A percentile compares a stretch with the other conserved stretches of the same genome.
Conservation (phyloP, 2,113 vertebrate species). For the Hippocampus mohnikei region DNA sequence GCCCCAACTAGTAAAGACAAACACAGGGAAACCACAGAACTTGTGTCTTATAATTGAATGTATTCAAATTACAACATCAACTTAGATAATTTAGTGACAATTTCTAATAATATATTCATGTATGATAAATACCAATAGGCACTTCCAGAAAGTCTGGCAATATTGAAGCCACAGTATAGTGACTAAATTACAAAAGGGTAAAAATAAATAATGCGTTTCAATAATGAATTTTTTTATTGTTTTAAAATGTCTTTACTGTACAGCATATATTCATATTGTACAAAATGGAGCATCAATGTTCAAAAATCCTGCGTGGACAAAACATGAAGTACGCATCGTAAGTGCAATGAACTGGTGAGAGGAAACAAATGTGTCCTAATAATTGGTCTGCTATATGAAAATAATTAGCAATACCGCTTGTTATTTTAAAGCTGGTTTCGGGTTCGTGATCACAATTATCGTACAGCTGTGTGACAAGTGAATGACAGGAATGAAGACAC, state of each 20-base stretch:
- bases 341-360: conserved; percentile 85
- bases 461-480: conserved; percentile 55
- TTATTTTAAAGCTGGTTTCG: conserved; percentile 68
- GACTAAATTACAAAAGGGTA: conserved; percentile 96
- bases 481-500: conserved; percentile 48
- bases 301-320: conserved; percentile 80
- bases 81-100: conserved; percentile 86
- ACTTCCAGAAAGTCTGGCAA: conserved; percentile 98
- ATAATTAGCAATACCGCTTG: conserved; percentile 73
- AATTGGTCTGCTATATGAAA: conserved; percentile 78
- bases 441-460: conserved; percentile 59
- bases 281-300: conserved; percentile 84
- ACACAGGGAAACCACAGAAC: conserved; percentile 80
- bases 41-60: conserved; percentile 87
- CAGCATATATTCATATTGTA: conserved; percentile 87
- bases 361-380: conserved; percentile 77
- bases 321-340: conserved; percentile 78
- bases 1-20: conserved; percentile 24
- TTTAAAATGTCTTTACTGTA: conserved; percentile 84
- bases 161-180: conserved; percentile 89
- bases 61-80: conserved; percentile 93
- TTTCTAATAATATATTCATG: conserved; percentile 86
- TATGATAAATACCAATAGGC: conserved; percentile 95
- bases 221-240: conserved; percentile 74
- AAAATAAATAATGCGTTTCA: conserved; percentile 98